A percentile compares a stretch with the other conserved stretches of the same genome.
Evolutionary conservation across 2,797 vertebrate species (phyloP).

Genomic region (Rhabdomys pumilio): DNA sequence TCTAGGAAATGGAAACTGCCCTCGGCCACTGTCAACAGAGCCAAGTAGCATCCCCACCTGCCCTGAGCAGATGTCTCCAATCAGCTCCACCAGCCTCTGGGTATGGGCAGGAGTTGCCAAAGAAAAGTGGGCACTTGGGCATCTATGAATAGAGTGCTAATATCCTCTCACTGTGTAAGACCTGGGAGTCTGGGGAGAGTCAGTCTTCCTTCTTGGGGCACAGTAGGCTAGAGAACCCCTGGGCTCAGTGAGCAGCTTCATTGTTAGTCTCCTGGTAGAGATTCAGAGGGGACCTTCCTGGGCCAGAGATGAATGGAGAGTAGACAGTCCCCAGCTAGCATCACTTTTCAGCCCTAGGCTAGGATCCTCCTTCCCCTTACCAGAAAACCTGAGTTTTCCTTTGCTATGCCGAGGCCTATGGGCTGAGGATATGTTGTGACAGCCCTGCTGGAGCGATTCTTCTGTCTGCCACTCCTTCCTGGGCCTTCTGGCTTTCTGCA

Average conservation of each 20-base stretch:
- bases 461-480: neutral
- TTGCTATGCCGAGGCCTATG: neutral
- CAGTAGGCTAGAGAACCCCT: conserved; percentile 9
- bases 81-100: conserved; percentile 12
- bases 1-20: conserved; percentile 54
- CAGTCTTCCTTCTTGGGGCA: neutral
- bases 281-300: neutral
- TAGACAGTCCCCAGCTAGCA: neutral
- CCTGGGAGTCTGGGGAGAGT: neutral
- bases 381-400: neutral
- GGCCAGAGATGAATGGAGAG: neutral
- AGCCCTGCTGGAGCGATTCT: neutral
- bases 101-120: neutral
- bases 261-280: neutral
- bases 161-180: neutral
- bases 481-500: neutral
- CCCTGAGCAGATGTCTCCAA: neutral
- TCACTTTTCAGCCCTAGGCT: neutral
- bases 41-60: conserved; percentile 38
- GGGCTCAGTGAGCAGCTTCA: neutral
- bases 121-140: conserved; percentile 47
- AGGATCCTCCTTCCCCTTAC: neutral
- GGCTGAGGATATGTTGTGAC: neutral
- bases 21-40: neutral
- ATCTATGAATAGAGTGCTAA: neutral